phyloP scores from a whole-genome alignment of 2,888 invertebrate species.

The Miltochrista miniata region DNA sequence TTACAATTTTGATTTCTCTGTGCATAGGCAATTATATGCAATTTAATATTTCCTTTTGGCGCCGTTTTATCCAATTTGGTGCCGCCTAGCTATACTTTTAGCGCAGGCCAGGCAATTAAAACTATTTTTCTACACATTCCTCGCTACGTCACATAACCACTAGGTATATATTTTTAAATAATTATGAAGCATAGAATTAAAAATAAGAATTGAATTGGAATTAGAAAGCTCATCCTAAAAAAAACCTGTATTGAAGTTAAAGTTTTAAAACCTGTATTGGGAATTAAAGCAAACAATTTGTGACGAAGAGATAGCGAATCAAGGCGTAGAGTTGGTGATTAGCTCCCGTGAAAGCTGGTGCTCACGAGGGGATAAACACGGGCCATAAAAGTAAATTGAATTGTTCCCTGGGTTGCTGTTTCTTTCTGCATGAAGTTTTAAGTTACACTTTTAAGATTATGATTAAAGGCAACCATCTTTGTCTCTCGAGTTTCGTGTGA shows the following conservation, averaged over 20 bases:
- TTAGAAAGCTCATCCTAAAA: background rate
- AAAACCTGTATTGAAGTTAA: too few species aligned
- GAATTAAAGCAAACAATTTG: slow-evolving; percentile 55
- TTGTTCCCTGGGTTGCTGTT: slow-evolving; percentile 68
- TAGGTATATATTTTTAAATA: too few species aligned
- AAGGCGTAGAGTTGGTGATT: slow-evolving; percentile 70
- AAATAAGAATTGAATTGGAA: too few species aligned
- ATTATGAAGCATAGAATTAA: too few species aligned
- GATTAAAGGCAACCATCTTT: too few species aligned
- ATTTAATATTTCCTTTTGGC: background rate
- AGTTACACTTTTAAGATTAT: background rate
- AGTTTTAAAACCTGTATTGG: slow-evolving; percentile 36
- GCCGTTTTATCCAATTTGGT: background rate
- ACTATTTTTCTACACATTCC: too few species aligned
- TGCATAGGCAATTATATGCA: slow-evolving; percentile 20
- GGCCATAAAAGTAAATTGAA: slow-evolving; percentile 82
- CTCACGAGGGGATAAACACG: slow-evolving; percentile 66
- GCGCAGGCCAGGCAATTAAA: too few species aligned
- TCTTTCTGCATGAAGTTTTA: background rate
- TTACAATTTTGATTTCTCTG: too few species aligned
- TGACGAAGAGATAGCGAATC: slow-evolving; percentile 62
- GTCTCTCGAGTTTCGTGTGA: too few species aligned
- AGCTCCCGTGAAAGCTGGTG: slow-evolving; percentile 66
- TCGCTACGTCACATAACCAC: too few species aligned
- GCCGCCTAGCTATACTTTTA: background rate